Conservation (phyloP, 2,797 vertebrate genomes). For the Aphelocoma californica region DNA sequence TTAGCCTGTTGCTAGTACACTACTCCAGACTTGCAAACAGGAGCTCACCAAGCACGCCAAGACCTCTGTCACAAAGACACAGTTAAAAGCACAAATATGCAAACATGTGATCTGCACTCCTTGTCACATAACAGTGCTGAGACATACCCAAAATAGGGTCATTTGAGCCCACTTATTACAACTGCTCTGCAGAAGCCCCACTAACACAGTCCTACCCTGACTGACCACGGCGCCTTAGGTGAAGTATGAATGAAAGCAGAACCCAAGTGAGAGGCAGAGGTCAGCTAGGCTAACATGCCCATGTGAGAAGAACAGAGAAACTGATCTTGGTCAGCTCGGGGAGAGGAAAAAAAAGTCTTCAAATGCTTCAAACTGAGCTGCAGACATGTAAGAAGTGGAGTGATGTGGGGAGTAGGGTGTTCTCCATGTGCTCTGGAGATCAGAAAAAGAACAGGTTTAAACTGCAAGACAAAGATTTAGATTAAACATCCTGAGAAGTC, state of each 20-base stretch:
- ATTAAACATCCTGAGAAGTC: not conserved
- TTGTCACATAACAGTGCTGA: not conserved
- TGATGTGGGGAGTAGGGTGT: not conserved
- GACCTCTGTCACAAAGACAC: not conserved
- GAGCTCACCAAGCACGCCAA: not conserved
- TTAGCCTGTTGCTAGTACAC: accelerated
- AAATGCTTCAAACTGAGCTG: not conserved
- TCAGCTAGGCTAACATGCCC: not conserved
- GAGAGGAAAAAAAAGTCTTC: not conserved
- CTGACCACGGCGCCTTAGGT: accelerated
- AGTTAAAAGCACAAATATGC: not conserved
- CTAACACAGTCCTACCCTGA: not conserved
- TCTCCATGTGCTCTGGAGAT: not conserved
- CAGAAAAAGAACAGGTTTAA: not conserved
- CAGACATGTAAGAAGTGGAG: not conserved
- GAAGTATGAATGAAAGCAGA: not conserved
- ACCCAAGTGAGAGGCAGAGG: not conserved
- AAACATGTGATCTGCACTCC: not conserved
- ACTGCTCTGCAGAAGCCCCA: not conserved
- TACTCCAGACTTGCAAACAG: not conserved
- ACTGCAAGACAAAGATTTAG: not conserved
- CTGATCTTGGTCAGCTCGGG: not conserved
- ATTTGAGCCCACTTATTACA: not conserved
- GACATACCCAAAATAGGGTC: not conserved
- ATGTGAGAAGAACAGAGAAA: not conserved